Conservation (phyloP, 23 tunicate species). For the Styela clava region DNA sequence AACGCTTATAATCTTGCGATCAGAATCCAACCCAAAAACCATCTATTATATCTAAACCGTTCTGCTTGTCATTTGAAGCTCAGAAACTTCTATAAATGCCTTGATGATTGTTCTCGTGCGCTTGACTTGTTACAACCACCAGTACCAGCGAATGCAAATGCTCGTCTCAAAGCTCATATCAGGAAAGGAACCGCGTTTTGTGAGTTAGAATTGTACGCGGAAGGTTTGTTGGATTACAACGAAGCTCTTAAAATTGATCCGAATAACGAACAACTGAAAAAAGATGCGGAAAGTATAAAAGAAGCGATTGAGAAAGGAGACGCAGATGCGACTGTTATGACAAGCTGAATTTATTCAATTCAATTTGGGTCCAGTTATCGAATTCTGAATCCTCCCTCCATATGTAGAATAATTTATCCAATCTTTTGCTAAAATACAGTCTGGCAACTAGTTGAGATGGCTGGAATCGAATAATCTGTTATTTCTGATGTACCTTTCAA, state of each 20-base stretch:
- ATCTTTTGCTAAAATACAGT: too few species aligned
- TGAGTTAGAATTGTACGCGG: slow-evolving; percentile 83
- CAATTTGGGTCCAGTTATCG: too few species aligned
- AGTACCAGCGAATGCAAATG: slow-evolving; percentile 75
- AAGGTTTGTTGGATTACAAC: slow-evolving; percentile 86
- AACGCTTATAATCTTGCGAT: slow-evolving; percentile 91
- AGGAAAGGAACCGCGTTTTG: slow-evolving; percentile 46
- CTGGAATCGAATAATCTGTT: too few species aligned
- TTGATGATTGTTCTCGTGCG: slow-evolving; percentile 84
- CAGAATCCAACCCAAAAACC: slow-evolving; percentile 74
- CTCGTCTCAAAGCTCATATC: slow-evolving; percentile 71
- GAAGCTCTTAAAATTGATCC: slow-evolving; percentile 91
- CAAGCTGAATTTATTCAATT: neutral
- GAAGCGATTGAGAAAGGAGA: slow-evolving; percentile 61
- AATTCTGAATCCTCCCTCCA: too few species aligned
- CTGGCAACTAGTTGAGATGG: too few species aligned
- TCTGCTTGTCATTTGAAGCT: slow-evolving; percentile 88
- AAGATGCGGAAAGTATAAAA: slow-evolving; percentile 73
- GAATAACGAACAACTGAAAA: slow-evolving; percentile 44
- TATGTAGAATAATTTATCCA: too few species aligned
- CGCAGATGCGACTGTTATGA: neutral
- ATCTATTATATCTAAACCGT: slow-evolving; percentile 67
- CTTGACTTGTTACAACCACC: slow-evolving; percentile 68
- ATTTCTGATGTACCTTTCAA: too few species aligned
- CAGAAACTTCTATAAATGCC: slow-evolving; percentile 78